Base-by-base conservation (phyloP, 1,140 invertebrate species). In the Anadara kagoshimensis region DNA sequence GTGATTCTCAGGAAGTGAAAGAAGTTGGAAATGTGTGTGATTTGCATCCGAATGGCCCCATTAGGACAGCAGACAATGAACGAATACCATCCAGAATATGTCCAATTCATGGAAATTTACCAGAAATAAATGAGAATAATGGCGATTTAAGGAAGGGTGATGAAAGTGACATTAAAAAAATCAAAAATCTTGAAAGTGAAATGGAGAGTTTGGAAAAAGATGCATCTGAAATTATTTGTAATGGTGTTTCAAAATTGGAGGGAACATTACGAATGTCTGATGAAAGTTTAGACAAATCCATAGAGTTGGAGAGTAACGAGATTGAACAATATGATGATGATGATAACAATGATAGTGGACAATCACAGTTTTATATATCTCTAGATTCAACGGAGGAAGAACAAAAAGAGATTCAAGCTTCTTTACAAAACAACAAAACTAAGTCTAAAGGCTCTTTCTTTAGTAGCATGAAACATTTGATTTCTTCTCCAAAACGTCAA, bases 361-460 rank as follows among this genome's bases (percentile, higher is more conserved):
- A 84, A 18, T 73, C 69, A 54, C 82, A 83, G 54, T 86, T 86
- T 65, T 65, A 80, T 69, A 58, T 86, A 43, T 85, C 85, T 22
- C 59, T 86, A 12, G 85, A 85, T 18, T 66, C 78, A 2, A 76
- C 43, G 41, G 69, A 29, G 12, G 68, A 74, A 44, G 45, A 12
- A 8, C 29, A 51, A 24, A 58, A 36, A 36, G 29, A 36, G 29
- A 36, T 36, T 36, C 24, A 16, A 24, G 54, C 16, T 1, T 16
- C 51, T 18, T 36, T 36, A 3, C 54, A 22, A 58, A 67, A 69
- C 8, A 63, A 61, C 1, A 18, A 18, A 11, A 11, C 62, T n/a
- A 16, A 24, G n/a, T 16, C 26, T 36, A 73, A 66, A 26, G 76
- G 79, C 4, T 53, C 62, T 12, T 80, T 85, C 51, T 84, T 85